Evolutionary conservation across 2,797 vertebrate genomes (phyloP), one percentile per base, ranked within the genome.

Genomic region (Pampus argenteus): DNA sequence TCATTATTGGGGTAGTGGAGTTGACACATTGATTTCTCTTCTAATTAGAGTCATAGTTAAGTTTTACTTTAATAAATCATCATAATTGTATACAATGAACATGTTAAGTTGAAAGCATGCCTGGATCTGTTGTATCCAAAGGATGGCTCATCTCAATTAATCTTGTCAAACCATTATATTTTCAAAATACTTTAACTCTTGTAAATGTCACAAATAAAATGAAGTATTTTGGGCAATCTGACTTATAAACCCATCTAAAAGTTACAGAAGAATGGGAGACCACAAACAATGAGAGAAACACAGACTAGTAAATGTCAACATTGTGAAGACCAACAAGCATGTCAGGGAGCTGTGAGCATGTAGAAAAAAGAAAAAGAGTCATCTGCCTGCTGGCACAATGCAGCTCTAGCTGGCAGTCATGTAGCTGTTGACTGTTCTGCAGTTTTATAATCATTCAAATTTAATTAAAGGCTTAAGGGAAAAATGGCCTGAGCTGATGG

Each of bases 401-500:
- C 82, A 78, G 67, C 74, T 87, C 63, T 88, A 52, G 89, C 91
- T 90, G 84, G 81, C 87, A 93, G 92, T 79, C 72, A 80, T 83
- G 84, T 78, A 68, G 81, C 83, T 86, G 88, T 93, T 93, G 88
- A 92, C 93, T 93, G 80, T 85, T 88, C 87, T 90, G 81, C 88
- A 88, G 85, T 90, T 91, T 93, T 86, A 73, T 88, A 93, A 94
- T 93, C 86, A 94, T 92, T 94, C 79, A 82, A 88, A 91, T 94
- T 94, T 93, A 94, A 94, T 95, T 94, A 94, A 95, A 90, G 88
- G 86, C 84, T 91, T 86, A 74, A 87, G 83, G 83, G 91, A 79
- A 90, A 88, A 93, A 93, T 92, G 85, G 92, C 90, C 91, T 67
- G 69, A 91, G 90, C 80, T 89, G 89, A 93, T 88, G 86, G 82